A percentile compares a stretch with the other conserved stretches of the same genome.
These are phyloP conservation scores for Piscicola geometra DNA, from an alignment of 2,888 invertebrate species.

Conservation along the genomic window DNA sequence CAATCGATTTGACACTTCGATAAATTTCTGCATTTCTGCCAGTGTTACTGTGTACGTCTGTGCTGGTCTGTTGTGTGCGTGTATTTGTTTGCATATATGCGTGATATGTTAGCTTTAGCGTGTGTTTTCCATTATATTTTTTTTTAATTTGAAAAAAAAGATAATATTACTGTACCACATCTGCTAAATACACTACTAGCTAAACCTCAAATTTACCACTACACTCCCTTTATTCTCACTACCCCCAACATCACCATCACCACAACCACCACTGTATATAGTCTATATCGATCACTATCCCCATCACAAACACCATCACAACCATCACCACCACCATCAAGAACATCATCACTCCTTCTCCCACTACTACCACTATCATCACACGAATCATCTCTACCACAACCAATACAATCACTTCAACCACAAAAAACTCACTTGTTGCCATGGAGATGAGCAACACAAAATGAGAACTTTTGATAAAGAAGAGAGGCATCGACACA, in stretches of 20 bases:
- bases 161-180: background rate
- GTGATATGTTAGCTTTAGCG: background rate
- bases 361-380: background rate
- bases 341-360: background rate
- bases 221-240: background rate
- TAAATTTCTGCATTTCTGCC: constrained; percentile 28
- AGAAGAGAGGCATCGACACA: constrained; percentile 27
- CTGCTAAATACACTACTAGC: background rate
- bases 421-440: constrained; percentile 26
- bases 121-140: background rate
- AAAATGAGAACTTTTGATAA: constrained; percentile 32
- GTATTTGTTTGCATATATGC: too few relatives aligned
- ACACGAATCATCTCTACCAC: background rate
- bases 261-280: background rate
- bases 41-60: constrained; percentile 25
- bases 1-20: constrained; percentile 11
- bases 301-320: background rate
- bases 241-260: background rate
- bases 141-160: background rate
- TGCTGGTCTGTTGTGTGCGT: constrained; percentile 3
- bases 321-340: too few relatives aligned
- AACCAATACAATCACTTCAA: background rate
- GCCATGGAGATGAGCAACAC: constrained; percentile 29
- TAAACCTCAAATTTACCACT: background rate
- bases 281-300: background rate